These are phyloP conservation scores for Melinopterus prodromus DNA, from an alignment of 2,888 invertebrate genomes.

Conservation along the genomic window DNA sequence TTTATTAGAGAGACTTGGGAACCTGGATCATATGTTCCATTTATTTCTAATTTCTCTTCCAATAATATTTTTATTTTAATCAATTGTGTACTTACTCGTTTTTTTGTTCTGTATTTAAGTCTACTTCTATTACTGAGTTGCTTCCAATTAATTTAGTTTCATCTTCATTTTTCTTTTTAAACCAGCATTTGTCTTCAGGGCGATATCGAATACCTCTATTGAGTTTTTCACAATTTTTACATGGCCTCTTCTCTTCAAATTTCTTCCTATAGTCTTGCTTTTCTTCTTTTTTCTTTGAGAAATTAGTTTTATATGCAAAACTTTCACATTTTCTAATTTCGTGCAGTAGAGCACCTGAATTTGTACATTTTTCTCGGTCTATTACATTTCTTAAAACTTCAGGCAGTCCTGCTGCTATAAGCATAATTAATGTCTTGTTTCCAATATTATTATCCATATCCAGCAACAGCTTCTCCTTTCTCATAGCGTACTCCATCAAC, in stretches of 20 bases:
- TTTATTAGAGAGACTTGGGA: constrained; percentile 45
- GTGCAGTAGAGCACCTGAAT: constrained; percentile 26
- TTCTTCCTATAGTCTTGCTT: constrained; percentile 40
- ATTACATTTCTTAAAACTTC: constrained; percentile 44
- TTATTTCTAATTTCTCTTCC: neutral
- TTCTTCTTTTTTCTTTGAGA: constrained; percentile 35
- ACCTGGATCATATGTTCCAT: constrained; percentile 42
- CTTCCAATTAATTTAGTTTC: neutral
- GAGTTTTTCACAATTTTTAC: constrained; percentile 41
- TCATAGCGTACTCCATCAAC: constrained; percentile 47
- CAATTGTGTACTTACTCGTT: neutral
- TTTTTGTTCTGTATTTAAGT: neutral
- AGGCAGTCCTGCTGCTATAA: constrained; percentile 44
- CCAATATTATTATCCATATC: constrained; percentile 44
- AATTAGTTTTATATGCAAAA: constrained; percentile 33
- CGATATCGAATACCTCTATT: constrained; percentile 21
- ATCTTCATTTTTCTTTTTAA: constrained; percentile 6
- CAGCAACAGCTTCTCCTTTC: constrained; percentile 45
- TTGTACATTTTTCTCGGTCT: constrained; percentile 38
- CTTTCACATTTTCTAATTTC: constrained; percentile 37
- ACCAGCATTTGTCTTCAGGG: neutral
- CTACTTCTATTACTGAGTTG: constrained; percentile 5
- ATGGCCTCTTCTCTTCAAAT: constrained; percentile 43
- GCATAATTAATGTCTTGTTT: constrained; percentile 39
- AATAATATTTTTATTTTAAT: constrained; percentile 5